These are phyloP conservation scores for Eptatretus atami DNA, from an alignment of 2,797 vertebrate genomes.

Conservation along the genomic window DNA sequence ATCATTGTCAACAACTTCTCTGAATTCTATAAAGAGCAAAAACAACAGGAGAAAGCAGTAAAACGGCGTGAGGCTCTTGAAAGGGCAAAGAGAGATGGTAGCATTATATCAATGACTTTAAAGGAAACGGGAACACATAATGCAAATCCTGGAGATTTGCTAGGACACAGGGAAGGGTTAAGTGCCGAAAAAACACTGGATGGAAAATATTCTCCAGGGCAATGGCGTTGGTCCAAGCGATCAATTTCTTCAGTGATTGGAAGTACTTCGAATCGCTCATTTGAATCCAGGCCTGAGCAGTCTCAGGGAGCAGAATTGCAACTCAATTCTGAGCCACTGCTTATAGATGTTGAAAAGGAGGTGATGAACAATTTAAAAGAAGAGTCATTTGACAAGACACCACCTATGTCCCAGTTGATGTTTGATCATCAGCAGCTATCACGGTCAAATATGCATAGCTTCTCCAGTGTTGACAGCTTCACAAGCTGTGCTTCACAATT, in stretches of 20 bases:
- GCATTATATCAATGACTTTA: conserved; percentile 90
- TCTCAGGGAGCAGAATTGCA: too few relatives aligned
- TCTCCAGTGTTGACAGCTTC: conserved; percentile 90
- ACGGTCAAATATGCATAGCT: conserved; percentile 43
- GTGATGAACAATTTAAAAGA: too few relatives aligned
- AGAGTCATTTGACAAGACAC: too few relatives aligned
- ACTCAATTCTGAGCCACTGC: too few relatives aligned
- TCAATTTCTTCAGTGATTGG: conserved; percentile 19
- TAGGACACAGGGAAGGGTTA: conserved; percentile 10
- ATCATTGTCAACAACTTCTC: conserved; percentile 98
- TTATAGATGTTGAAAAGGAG: too few relatives aligned
- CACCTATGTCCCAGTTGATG: too few relatives aligned
- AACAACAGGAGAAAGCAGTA: conserved; percentile 85
- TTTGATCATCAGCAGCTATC: too few relatives aligned
- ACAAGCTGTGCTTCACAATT: conserved; percentile 68
- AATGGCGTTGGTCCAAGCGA: conserved; percentile 36
- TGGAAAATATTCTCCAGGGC: conserved; percentile 41
- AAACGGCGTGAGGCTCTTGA: conserved; percentile 77
- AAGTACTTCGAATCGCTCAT: conserved; percentile 29
- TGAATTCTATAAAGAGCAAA: conserved; percentile 94
- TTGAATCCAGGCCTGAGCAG: conserved; percentile 32
- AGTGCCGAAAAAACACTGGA: conserved; percentile 44
- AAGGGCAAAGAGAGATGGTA: conserved; percentile 71
- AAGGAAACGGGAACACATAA: conserved; percentile 50
- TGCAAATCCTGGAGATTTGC: conserved; percentile 43